Evolutionary conservation across 2,113 vertebrate genomes (phyloP).

Genomic region (Xyliphius kryptos): DNA sequence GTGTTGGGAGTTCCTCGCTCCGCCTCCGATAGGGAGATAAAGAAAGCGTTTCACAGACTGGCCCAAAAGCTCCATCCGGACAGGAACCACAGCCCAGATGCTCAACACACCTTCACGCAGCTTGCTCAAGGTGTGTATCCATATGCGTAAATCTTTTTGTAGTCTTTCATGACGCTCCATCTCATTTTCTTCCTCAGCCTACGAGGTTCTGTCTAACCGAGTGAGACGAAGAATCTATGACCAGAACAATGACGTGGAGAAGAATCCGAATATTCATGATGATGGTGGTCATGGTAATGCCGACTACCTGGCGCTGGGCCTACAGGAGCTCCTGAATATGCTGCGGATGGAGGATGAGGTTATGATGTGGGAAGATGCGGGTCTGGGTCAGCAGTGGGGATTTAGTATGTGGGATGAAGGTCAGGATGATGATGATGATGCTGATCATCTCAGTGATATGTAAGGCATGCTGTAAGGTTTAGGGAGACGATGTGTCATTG

Average conservation of each 20-base stretch:
- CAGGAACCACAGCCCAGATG: conserved; percentile 28
- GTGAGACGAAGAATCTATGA: conserved; percentile 24
- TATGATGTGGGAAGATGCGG: conserved; percentile 8
- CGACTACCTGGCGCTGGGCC: background rate
- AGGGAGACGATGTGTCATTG: too few relatives aligned
- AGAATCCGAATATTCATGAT: background rate
- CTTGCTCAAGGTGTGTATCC: conserved; percentile 29
- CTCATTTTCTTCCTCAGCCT: conserved; percentile 5
- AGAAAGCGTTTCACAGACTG: conserved; percentile 33
- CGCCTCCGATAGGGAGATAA: conserved; percentile 27
- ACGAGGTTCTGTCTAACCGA: conserved; percentile 27
- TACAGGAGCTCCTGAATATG: conserved; percentile 17
- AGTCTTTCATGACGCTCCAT: too few relatives aligned
- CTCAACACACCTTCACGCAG: conserved; percentile 29
- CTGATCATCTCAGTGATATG: conserved; percentile 13
- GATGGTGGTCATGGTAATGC: conserved; percentile 17
- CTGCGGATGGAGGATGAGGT: conserved; percentile 28
- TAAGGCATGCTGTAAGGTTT: conserved; percentile 33
- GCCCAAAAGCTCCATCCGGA: conserved; percentile 38
- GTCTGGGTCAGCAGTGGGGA: conserved; percentile 32
- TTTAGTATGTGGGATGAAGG: conserved; percentile 23
- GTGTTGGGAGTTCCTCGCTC: conserved; percentile 32
- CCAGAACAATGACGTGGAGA: background rate
- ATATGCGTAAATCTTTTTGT: too few relatives aligned
- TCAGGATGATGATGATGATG: conserved; percentile 20